Evolutionary conservation across 2,888 invertebrate genomes (phyloP).

Genomic region (Cephonodes hylas): DNA sequence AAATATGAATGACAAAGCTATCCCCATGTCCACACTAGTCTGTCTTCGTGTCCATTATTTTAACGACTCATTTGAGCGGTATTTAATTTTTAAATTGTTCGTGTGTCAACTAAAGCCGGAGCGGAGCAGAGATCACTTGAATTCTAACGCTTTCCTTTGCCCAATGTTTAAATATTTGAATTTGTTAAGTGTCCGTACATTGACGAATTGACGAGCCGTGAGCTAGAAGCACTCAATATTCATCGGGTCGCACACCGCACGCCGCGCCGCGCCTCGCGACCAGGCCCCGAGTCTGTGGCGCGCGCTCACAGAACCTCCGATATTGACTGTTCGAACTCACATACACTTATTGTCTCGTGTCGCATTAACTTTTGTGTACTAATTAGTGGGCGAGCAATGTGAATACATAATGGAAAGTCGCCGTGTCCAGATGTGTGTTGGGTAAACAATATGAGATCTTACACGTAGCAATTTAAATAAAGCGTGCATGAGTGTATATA

Average conservation of each 20-base stretch:
- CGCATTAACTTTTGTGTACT: slow-evolving; percentile 77
- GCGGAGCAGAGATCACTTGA: slow-evolving; percentile 77
- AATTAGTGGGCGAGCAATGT: slow-evolving; percentile 79
- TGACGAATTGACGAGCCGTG: slow-evolving; percentile 71
- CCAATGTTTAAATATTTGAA: slow-evolving; percentile 78
- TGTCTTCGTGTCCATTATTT: slow-evolving; percentile 55
- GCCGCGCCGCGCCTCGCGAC: slow-evolving; percentile 46
- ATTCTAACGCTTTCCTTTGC: slow-evolving; percentile 81
- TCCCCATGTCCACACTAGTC: slow-evolving; percentile 43
- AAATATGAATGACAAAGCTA: not conserved
- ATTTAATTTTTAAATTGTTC: slow-evolving; percentile 78
- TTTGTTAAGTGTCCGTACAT: slow-evolving; percentile 79
- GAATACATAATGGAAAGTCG: slow-evolving; percentile 78
- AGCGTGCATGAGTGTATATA: slow-evolving; percentile 58
- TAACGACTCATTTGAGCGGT: slow-evolving; percentile 72
- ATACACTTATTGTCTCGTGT: slow-evolving; percentile 62
- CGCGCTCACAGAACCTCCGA: slow-evolving; percentile 38
- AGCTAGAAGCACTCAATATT: slow-evolving; percentile 73
- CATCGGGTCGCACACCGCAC: slow-evolving; percentile 58
- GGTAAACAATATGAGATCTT: slow-evolving; percentile 70
- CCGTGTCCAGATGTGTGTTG: slow-evolving; percentile 74
- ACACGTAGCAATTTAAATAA: slow-evolving; percentile 65
- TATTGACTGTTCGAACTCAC: slow-evolving; percentile 57
- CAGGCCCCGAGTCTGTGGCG: slow-evolving; percentile 47
- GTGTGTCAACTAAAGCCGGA: slow-evolving; percentile 73